Percentiles rank a stretch among this genome's conserved stretches.
Conservation (phyloP, 2,888 invertebrate genomes). For the Arge pagana region DNA sequence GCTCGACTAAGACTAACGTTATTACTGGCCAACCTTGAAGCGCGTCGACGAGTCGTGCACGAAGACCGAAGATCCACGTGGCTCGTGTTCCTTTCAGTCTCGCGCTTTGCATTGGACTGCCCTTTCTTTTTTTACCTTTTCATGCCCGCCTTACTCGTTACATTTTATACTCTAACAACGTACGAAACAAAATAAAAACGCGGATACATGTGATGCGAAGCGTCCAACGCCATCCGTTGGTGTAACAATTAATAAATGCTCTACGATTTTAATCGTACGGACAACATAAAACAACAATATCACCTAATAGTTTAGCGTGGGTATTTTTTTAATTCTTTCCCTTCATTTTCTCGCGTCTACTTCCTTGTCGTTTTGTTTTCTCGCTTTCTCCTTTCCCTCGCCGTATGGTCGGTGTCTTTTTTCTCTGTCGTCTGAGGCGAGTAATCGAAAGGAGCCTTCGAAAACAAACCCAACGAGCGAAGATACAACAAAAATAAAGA, state of each 20-base stretch:
- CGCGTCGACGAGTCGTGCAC: slow-evolving; percentile 37
- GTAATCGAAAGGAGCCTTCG: slow-evolving; percentile 6
- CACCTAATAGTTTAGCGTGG: slow-evolving; percentile 47
- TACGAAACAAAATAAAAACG: slow-evolving; percentile 24
- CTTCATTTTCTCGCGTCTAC: neutral
- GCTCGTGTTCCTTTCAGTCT: slow-evolving; percentile 37
- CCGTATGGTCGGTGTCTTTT: neutral
- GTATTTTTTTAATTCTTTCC: neutral
- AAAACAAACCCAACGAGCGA: slow-evolving; percentile 11
- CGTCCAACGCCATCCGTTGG: slow-evolving; percentile 28
- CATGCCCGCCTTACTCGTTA: neutral
- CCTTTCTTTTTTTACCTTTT: neutral
- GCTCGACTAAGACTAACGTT: slow-evolving; percentile 50
- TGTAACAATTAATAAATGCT: slow-evolving; percentile 51
- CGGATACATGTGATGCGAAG: slow-evolving; percentile 24
- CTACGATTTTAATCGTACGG: slow-evolving; percentile 44
- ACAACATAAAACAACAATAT: slow-evolving; percentile 53
- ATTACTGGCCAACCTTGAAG: slow-evolving; percentile 54
- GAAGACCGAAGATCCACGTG: slow-evolving; percentile 25
- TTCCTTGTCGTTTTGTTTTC: neutral
- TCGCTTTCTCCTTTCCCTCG: neutral
- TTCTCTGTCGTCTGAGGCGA: neutral
- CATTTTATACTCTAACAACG: slow-evolving; percentile 22
- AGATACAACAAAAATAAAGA: neutral
- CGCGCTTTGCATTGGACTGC: neutral